phyloP scores from a whole-genome alignment of 2,113 vertebrate genomes.

The Protobothrops mucrosquamatus region DNA sequence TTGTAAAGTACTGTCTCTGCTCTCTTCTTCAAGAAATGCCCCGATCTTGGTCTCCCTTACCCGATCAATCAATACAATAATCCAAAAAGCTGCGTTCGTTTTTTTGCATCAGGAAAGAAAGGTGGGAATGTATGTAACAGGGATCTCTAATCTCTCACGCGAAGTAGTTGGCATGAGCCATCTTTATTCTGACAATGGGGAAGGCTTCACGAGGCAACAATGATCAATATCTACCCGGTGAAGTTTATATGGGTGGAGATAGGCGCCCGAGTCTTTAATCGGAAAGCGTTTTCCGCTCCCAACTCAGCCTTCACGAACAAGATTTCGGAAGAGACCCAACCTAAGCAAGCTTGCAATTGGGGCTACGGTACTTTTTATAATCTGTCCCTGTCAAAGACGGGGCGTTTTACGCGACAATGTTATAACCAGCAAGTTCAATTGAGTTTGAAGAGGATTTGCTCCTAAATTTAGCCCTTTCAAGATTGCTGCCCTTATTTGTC shows the following conservation, averaged over 20 bases:
- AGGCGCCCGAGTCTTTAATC: too few species aligned
- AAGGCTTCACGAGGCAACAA: background rate
- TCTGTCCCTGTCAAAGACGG: background rate
- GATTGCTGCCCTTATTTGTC: background rate
- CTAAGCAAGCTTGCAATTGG: background rate
- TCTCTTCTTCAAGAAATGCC: background rate
- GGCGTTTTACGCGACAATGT: background rate
- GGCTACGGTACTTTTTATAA: background rate
- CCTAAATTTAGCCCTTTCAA: background rate
- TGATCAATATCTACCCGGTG: background rate
- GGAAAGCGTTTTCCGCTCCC: background rate
- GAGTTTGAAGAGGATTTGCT: background rate
- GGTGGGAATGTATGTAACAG: background rate
- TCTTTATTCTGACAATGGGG: background rate
- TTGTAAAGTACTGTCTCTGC: background rate
- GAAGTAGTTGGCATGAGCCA: background rate
- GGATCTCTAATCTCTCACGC: background rate
- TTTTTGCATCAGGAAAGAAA: background rate
- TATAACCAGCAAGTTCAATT: background rate
- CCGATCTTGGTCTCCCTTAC: background rate
- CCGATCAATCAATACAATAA: background rate
- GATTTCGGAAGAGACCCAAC: background rate
- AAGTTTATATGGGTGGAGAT: background rate
- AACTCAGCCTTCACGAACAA: background rate
- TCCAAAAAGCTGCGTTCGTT: background rate